Base-by-base conservation (phyloP, 2,888 invertebrate species). In the Synergus laeviventris region DNA sequence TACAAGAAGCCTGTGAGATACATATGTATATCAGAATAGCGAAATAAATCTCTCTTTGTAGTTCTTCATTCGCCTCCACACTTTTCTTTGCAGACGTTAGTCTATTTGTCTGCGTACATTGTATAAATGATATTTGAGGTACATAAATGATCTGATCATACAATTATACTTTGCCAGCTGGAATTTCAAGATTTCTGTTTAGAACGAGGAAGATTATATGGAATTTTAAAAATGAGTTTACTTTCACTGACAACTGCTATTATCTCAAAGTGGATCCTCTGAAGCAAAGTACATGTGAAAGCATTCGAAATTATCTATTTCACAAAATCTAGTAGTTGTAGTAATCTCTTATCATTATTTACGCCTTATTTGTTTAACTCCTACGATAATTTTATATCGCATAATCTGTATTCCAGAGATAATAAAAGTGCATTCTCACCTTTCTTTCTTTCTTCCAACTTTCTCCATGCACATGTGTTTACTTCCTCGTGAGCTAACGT, bases 361-460 rank as follows among this genome's bases (percentile, higher is more conserved):
- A 54, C 16, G 18, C 18, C 18, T 54, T 54, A 54, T 18, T 54
- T 54, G 54, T 54, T 54, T 18, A 54, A 54, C 18, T 2, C 54
- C 0, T 16, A 9, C 18, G 9, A 9, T 54, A 11, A 18, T 54
- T 62, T 38, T 38, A 38, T 18, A 38, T 18, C 38, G 11, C 18
- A 18, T 38, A 62, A n/a, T 62, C 11, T 62, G 18, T 36, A n/a
- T 62, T 38, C n/a, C 18, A 3, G 38, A 12, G n/a, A 38, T 62
- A 38, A 18, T 38, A 38, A 39, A 36, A 62, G 21, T 59, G 14
- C 24, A 59, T 62, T 36, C 36, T 38, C 38, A 39, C 45, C 21
- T 45, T 56, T 21, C 38, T 61, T 60, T 31, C 21, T 74, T 76
- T 66, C 42, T 11, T 61, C 11, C 31, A 45, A 74, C 36, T 73